These are phyloP conservation scores for Prionace glauca DNA, from an alignment of 2,797 vertebrate species.

Conservation along the genomic window DNA sequence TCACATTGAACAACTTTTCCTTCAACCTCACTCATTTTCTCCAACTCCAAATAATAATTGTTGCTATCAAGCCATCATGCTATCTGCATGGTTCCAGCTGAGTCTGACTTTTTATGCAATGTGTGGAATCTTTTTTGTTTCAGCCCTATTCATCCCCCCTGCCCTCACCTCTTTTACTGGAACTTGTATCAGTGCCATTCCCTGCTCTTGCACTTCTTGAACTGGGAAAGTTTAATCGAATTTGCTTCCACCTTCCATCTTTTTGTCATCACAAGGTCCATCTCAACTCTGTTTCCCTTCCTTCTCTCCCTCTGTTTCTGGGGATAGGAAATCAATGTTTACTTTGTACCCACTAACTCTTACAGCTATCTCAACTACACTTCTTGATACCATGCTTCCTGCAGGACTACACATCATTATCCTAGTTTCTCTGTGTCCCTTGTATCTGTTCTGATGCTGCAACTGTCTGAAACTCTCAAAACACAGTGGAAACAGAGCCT, in stretches of 20 bases:
- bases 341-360: neutral
- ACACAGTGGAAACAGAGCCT: too few relatives aligned
- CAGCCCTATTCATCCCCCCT: neutral
- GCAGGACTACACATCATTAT: neutral
- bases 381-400: neutral
- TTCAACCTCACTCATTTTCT: too few relatives aligned
- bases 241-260: neutral
- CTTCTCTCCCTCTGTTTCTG: neutral
- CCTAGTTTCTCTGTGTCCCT: neutral
- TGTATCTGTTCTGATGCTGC: neutral
- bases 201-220: neutral
- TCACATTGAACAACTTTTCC: too few relatives aligned
- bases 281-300: neutral
- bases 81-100: neutral
- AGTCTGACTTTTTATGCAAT: neutral
- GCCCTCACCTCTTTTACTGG: neutral
- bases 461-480: too few relatives aligned
- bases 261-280: neutral
- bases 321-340: neutral
- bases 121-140: neutral
- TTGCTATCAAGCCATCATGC: neutral
- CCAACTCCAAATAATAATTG: too few relatives aligned
- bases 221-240: neutral
- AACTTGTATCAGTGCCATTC: neutral
- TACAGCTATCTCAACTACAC: neutral